A percentile compares a stretch with the other conserved stretches of the same genome.
phyloP scores from a whole-genome alignment of 2,888 invertebrate genomes.

The Tridacna crocea region DNA sequence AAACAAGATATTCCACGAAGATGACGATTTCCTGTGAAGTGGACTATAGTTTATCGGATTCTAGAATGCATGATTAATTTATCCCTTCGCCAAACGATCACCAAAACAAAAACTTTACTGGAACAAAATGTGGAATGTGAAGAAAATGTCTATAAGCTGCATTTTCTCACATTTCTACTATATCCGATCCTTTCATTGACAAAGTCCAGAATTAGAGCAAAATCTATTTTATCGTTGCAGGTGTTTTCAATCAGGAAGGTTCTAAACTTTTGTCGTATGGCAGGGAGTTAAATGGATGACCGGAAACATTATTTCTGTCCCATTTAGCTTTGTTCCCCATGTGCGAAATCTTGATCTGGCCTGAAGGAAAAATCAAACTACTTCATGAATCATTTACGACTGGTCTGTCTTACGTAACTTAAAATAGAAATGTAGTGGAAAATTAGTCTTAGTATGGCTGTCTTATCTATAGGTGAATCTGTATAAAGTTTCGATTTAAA shows the following conservation, averaged over 20 bases:
- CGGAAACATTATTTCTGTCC: too few relatives aligned
- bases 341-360: too few relatives aligned
- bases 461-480: too few relatives aligned
- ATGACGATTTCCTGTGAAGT: constrained; percentile 30
- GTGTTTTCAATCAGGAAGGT: not conserved
- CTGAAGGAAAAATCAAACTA: too few relatives aligned
- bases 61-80: constrained; percentile 13
- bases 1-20: constrained; percentile 27
- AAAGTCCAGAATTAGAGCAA: not conserved
- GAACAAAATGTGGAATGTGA: not conserved
- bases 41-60: constrained; percentile 47
- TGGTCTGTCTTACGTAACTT: too few relatives aligned
- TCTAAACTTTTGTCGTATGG: too few relatives aligned
- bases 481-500: too few relatives aligned
- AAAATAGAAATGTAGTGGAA: too few relatives aligned
- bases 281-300: too few relatives aligned
- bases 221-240: not conserved
- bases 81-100: not conserved
- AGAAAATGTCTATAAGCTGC: not conserved
- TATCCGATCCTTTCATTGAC: not conserved
- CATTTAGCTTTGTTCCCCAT: too few relatives aligned
- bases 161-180: not conserved
- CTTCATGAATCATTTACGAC: too few relatives aligned
- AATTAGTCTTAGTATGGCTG: too few relatives aligned
- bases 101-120: not conserved